These are phyloP conservation scores for Dysmachus trigonus DNA, from an alignment of 2,888 invertebrate species.

Conservation along the genomic window DNA sequence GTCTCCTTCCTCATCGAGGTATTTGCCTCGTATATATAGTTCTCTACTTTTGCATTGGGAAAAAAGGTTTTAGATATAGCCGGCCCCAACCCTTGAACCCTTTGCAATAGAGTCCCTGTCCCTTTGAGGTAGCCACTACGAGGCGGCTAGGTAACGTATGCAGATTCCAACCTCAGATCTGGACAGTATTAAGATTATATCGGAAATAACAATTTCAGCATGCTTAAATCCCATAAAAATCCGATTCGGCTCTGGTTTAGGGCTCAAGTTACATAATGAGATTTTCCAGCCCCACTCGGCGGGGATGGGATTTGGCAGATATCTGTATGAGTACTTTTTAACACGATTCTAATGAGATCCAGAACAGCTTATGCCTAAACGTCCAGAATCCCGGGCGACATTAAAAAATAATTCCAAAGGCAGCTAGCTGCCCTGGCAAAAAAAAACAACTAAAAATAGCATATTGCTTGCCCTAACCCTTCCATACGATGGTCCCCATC, in stretches of 20 bases:
- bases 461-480: no score
- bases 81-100: neutral
- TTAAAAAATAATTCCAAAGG: neutral
- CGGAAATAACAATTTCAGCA: constrained; percentile 48
- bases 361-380: neutral
- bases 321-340: neutral
- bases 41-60: neutral
- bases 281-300: neutral
- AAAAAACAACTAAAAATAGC: no score
- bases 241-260: constrained; percentile 41
- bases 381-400: neutral
- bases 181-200: constrained; percentile 47
- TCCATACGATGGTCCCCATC: no score
- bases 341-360: neutral
- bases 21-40: neutral
- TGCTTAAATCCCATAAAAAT: constrained; percentile 48
- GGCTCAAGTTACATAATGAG: constrained; percentile 17
- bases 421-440: no score
- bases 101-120: neutral
- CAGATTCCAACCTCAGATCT: constrained; percentile 24
- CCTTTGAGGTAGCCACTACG: neutral
- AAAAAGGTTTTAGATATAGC: neutral
- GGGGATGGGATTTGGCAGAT: neutral
- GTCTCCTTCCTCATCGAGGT: neutral
- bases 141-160: constrained; percentile 29